Percentiles rank a stretch among this genome's conserved stretches.
Conservation (phyloP, 2,888 invertebrate species). For the Orchesellides sinensis region DNA sequence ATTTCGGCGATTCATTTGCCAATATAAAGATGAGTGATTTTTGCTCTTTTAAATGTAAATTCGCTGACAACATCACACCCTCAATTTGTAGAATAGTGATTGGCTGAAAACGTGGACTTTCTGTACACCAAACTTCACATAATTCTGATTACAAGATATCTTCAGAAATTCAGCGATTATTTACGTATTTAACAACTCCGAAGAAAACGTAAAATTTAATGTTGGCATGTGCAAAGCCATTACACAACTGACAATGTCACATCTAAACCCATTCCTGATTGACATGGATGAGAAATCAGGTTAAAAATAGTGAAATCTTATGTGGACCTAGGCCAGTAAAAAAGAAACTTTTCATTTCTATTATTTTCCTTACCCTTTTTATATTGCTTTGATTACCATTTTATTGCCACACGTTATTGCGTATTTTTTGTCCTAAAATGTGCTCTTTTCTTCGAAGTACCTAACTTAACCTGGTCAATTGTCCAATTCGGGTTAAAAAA, state of each 20-base stretch:
- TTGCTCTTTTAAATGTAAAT: no score
- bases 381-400: constrained; percentile 66
- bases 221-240: constrained; percentile 27
- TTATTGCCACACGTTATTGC: constrained; percentile 51
- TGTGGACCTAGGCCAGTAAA: constrained; percentile 9
- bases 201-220: not conserved
- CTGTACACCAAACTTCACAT: no score
- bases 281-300: constrained; percentile 1
- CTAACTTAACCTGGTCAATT: not conserved
- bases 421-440: constrained; percentile 25
- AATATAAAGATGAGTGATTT: no score
- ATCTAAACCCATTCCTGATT: constrained; percentile 27
- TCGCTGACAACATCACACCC: no score
- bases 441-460: not conserved
- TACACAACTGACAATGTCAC: constrained; percentile 27
- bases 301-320: constrained; percentile 44
- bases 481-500: not conserved
- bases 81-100: no score
- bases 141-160: no score
- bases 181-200: not conserved
- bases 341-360: constrained; percentile 33
- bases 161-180: not conserved
- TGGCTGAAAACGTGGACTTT: no score
- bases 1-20: no score
- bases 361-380: constrained; percentile 53